Conservation (phyloP, 2,888 invertebrate genomes). For the Cephalotes varians region DNA sequence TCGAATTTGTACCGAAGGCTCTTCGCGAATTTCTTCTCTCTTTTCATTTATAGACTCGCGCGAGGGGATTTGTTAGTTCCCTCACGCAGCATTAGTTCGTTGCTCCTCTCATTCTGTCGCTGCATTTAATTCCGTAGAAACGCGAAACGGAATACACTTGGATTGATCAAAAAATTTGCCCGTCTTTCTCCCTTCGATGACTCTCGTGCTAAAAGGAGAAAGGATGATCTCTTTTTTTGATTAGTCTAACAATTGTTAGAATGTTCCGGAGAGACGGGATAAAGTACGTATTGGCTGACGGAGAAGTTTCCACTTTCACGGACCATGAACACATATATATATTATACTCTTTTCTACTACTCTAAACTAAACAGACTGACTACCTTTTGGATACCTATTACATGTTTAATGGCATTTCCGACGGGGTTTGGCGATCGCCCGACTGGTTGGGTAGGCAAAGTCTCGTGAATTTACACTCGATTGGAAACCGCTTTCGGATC, state of each 20-base stretch:
- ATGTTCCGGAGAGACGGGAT: background rate
- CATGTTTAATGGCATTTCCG: constrained; percentile 20
- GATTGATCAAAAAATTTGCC: background rate
- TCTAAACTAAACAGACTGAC: constrained; percentile 82
- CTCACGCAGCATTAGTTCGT: background rate
- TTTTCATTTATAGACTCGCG: background rate
- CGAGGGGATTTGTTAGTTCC: background rate
- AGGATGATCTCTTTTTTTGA: background rate
- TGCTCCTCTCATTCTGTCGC: background rate
- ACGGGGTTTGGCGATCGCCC: background rate
- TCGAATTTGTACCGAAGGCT: background rate
- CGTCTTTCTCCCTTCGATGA: background rate
- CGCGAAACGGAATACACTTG: background rate
- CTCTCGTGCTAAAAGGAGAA: background rate
- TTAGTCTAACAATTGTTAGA: background rate
- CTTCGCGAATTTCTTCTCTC: background rate
- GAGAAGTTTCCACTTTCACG: constrained; percentile 54
- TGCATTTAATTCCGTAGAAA: constrained; percentile 16
- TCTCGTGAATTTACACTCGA: background rate
- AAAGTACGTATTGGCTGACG: constrained; percentile 6
- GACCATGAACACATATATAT: constrained; percentile 70
- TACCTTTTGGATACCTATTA: constrained; percentile 81
- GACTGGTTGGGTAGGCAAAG: no score
- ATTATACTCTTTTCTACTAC: constrained; percentile 74
- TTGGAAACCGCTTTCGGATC: background rate